Percentiles rank a stretch among this genome's conserved stretches.
phyloP scores from a whole-genome alignment of 2,797 vertebrate species.

The Pelodytes ibericus region DNA sequence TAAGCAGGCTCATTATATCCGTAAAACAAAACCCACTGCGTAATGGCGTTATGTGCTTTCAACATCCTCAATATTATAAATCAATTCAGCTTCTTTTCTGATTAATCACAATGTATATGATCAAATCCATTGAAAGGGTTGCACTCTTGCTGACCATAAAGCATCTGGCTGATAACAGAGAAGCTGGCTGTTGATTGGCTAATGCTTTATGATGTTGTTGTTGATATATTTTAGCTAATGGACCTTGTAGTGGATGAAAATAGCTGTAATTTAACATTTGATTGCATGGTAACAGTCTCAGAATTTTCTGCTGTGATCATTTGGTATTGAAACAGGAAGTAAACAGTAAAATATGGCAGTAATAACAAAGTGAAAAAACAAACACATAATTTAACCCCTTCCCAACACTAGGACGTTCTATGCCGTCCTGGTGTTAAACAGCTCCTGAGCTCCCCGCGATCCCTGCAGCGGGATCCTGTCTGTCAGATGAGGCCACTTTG shows the following conservation, averaged over 20 bases:
- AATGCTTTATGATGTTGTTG: not conserved
- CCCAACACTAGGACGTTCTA: no score
- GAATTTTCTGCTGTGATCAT: no score
- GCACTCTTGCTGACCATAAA: constrained; percentile 28
- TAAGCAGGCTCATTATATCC: constrained; percentile 5
- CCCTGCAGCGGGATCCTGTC: no score
- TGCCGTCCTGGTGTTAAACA: no score
- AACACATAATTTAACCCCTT: constrained; percentile 15
- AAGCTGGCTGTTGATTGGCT: constrained; percentile 18
- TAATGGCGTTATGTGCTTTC: constrained; percentile 9
- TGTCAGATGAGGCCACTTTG: no score
- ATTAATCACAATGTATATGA: constrained; percentile 39
- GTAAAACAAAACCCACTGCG: constrained; percentile 9
- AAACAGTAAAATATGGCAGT: not conserved
- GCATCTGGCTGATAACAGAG: constrained; percentile 43
- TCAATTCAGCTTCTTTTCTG: constrained; percentile 41
- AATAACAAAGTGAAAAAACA: not conserved
- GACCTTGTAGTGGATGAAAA: not conserved
- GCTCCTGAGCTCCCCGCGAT: no score
- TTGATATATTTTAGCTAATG: constrained; percentile 28
- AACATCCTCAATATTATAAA: constrained; percentile 37
- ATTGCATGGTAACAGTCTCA: not conserved
- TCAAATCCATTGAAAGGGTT: constrained; percentile 43
- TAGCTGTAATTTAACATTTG: not conserved
- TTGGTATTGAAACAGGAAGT: not conserved